A percentile compares a stretch with the other conserved stretches of the same genome.
phyloP scores from a whole-genome alignment of 2,888 invertebrate genomes.

The Acrocera orbiculus region DNA sequence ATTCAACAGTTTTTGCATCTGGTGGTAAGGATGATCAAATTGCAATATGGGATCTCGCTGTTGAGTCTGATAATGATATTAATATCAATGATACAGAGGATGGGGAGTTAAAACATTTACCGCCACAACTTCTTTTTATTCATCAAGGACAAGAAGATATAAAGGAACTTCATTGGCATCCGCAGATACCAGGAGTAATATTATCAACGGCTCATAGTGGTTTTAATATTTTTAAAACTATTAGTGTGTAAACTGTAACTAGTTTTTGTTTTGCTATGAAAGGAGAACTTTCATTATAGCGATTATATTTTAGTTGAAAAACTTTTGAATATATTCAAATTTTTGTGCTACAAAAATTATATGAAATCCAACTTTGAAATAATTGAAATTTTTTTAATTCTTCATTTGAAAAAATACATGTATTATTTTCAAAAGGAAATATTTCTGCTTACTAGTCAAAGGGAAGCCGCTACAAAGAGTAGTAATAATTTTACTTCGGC shows the following conservation, averaged over 20 bases:
- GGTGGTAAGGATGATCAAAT: conserved; percentile 90
- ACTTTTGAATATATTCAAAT: too few relatives aligned
- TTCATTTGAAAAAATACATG: too few relatives aligned
- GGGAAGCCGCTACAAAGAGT: too few relatives aligned
- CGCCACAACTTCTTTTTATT: conserved; percentile 90
- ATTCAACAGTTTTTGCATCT: conserved; percentile 85
- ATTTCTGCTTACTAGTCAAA: too few relatives aligned
- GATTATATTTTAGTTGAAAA: too few relatives aligned
- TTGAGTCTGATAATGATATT: conserved; percentile 45
- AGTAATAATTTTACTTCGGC: too few relatives aligned
- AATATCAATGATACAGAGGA: conserved; percentile 45
- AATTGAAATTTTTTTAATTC: too few relatives aligned
- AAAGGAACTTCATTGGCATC: conserved; percentile 98
- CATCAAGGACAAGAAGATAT: conserved; percentile 97
- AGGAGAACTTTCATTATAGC: too few relatives aligned
- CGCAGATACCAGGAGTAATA: conserved; percentile 81
- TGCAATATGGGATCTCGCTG: conserved; percentile 89
- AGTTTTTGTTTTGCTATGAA: too few relatives aligned
- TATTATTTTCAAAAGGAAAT: too few relatives aligned
- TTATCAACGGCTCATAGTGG: conserved; percentile 89
- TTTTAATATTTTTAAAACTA: conserved; percentile 93
- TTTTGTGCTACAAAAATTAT: too few relatives aligned
- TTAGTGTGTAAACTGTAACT: conserved; percentile 72
- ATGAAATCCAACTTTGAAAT: too few relatives aligned
- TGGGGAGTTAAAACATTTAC: conserved; percentile 50